Base-by-base conservation (phyloP, 2,888 invertebrate genomes). In the Dichetophora obliterata region DNA sequence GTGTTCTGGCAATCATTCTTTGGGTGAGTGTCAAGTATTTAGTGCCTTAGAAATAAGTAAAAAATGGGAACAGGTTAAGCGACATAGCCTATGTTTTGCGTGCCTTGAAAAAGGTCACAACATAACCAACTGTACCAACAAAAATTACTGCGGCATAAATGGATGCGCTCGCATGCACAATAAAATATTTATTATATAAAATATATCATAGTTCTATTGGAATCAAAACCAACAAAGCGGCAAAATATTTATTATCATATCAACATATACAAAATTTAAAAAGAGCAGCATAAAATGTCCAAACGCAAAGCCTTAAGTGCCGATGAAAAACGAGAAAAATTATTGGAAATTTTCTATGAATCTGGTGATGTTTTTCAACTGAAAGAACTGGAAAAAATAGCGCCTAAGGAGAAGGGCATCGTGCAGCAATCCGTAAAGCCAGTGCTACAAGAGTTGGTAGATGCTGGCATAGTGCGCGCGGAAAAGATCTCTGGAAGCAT, bases 401-500 rank as follows among this genome's bases (percentile, higher is more conserved):
- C 95, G 31, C 95, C 96, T 2, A 96, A 96, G 88, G 95, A 96
- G 85, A 97, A 97, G 88, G 97, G 97, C 0, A 95, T 98, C 76
- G 93, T 95, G 37, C 91, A 92, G 81, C 96, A 97, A 89, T 94
- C 96, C 0, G 96, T 98, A 0, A 98, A 98, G 88, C 19, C 74
- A 52, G 22, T 65, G 22, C 88, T 98, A 0, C 94, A 95, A 85
- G 91, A 92, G 82, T 90, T 98, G 70, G 95, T 96, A 0, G 96
- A 97, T 88, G 96, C 97, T 88, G 95, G 94, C 74, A 90, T 96
- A 57, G 94, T 98, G 8, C 95, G 96, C 84, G 93, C 94, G 0
- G 97, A 97, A 83, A 98, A 98, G 90, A 96, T 98, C 86, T 97
- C 97, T 9, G 95, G 95, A 2, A 95, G 95, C 3, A 91, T 95